Conservation (phyloP, 2,888 invertebrate species). For the Cordylochernes scorpioides region DNA sequence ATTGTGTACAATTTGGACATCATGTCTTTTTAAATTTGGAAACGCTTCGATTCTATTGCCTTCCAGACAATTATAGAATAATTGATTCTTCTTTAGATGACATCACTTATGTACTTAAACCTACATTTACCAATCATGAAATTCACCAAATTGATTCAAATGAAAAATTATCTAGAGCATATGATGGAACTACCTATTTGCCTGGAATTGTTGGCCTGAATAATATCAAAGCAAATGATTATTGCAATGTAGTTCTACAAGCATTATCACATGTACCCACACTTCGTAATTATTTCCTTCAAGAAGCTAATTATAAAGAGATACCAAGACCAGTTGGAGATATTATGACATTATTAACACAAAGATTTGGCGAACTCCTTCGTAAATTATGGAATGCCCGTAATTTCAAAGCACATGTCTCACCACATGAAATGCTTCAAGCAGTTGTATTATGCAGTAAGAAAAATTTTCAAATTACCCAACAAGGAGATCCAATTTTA, state of each 20-base stretch:
- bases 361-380: conserved; percentile 76
- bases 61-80: conserved; percentile 98
- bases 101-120: conserved; percentile 87
- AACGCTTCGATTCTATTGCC: conserved; percentile 86
- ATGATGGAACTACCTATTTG: conserved; percentile 81
- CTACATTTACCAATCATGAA: conserved; percentile 61
- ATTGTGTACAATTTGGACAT: conserved; percentile 89
- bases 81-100: conserved; percentile 91
- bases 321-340: conserved; percentile 77
- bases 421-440: conserved; percentile 98
- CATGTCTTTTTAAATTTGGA: conserved; percentile 91
- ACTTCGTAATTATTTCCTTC: conserved; percentile 71
- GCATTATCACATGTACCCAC: conserved; percentile 83
- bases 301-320: conserved; percentile 67
- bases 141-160: conserved; percentile 51
- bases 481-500: conserved; percentile 92
- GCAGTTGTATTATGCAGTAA: conserved; percentile 89
- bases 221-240: conserved; percentile 98
- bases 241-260: conserved; percentile 92
- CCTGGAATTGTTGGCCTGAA: conserved; percentile 94
- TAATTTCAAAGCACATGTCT: conserved; percentile 96
- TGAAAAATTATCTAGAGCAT: conserved; percentile 68
- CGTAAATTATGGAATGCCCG: conserved; percentile 95
- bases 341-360: conserved; percentile 64
- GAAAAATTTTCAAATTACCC: conserved; percentile 85